Percentiles rank a stretch among this genome's conserved stretches.
phyloP scores from a whole-genome alignment of 2,888 invertebrate genomes.

The Erynnis tages region DNA sequence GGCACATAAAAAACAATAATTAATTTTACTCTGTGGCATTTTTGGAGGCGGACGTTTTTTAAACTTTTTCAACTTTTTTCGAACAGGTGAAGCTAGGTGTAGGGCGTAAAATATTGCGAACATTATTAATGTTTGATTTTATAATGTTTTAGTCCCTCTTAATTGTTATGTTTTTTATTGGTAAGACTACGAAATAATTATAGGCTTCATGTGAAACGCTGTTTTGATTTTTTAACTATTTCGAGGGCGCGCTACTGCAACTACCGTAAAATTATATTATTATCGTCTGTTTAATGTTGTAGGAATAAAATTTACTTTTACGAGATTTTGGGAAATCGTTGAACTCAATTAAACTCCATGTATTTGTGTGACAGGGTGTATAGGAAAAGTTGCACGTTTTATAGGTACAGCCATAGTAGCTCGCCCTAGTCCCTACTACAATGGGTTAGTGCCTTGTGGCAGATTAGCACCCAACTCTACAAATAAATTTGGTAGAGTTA shows the following conservation, averaged over 20 bases:
- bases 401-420: no score
- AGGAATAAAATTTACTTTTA: no score
- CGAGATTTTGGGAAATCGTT: no score
- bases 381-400: no score
- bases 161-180: constrained; percentile 2
- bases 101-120: constrained; percentile 52
- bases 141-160: constrained; percentile 7
- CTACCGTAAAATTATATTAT: background rate
- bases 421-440: no score
- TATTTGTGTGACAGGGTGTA: no score
- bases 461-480: no score
- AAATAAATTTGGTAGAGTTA: no score
- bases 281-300: no score
- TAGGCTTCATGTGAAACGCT: background rate
- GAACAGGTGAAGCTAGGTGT: constrained; percentile 63
- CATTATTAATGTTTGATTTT: constrained; percentile 44
- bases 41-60: constrained; percentile 55
- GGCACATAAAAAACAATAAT: constrained; percentile 66
- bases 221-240: background rate
- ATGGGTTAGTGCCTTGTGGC: no score
- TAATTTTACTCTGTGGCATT: constrained; percentile 71
- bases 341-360: no score
- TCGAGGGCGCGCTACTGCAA: constrained; percentile 4
- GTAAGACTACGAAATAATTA: constrained; percentile 13
- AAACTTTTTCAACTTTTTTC: constrained; percentile 37